Conservation (phyloP, 2,113 vertebrate species). For the Tamias sibiricus region DNA sequence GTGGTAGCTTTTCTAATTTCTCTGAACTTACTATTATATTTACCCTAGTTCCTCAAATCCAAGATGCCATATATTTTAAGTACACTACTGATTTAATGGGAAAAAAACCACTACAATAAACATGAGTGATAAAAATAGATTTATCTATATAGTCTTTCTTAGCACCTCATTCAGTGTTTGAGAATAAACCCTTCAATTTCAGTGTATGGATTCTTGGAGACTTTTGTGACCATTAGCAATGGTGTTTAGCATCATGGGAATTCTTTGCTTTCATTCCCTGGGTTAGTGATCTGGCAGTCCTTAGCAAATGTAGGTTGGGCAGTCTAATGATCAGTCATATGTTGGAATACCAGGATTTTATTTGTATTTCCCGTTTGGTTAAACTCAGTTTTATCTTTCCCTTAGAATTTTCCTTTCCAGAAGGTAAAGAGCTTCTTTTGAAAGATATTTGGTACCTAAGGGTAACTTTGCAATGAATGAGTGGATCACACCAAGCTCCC, state of each 20-base stretch:
- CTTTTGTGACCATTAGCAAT: not conserved
- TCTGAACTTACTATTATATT: conserved; percentile 1
- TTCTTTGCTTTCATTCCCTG: not conserved
- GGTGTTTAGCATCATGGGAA: not conserved
- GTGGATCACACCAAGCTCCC: not conserved
- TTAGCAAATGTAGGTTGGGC: not conserved
- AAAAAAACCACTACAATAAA: not conserved
- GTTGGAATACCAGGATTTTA: not conserved
- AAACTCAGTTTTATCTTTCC: conserved; percentile 14
- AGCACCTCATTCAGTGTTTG: not conserved
- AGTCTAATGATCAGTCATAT: not conserved
- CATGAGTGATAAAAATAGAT: not conserved
- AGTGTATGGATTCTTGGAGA: not conserved
- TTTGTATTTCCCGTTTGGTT: conserved; percentile 17
- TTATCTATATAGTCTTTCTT: not conserved
- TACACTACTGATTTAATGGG: not conserved
- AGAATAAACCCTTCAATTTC: conserved; percentile 1
- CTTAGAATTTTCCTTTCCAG: conserved; percentile 26
- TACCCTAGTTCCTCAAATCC: conserved; percentile 44
- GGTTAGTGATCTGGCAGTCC: not conserved
- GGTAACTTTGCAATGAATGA: conserved; percentile 22
- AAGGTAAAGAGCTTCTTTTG: conserved; percentile 20
- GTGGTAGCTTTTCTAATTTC: too few species aligned
- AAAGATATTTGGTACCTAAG: not conserved
- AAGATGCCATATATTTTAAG: conserved; percentile 21